These are phyloP conservation scores for Balaeniceps rex DNA, from an alignment of 2,113 vertebrate species.

Conservation along the genomic window DNA sequence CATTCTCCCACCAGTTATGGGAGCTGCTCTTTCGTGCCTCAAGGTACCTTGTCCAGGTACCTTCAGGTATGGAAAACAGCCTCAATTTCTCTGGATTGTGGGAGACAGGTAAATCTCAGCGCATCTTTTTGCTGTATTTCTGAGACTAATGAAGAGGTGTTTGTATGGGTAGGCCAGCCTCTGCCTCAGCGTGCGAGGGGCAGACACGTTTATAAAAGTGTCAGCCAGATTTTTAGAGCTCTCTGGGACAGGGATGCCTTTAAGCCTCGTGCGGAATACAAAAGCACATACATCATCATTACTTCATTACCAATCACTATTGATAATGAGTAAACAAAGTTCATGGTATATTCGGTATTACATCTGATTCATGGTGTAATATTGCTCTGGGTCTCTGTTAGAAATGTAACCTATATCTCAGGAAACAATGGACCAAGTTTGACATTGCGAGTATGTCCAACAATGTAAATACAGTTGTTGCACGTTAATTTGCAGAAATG, in stretches of 20 bases:
- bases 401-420: not conserved
- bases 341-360: not conserved
- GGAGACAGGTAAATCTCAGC: not conserved
- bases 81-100: not conserved
- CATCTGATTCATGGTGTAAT: not conserved
- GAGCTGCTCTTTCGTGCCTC: not conserved
- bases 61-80: not conserved
- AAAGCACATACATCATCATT: not conserved
- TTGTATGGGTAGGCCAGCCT: not conserved
- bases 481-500: not conserved
- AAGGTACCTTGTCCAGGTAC: not conserved
- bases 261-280: not conserved
- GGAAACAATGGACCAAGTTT: not conserved
- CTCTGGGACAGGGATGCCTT: not conserved
- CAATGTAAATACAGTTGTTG: not conserved
- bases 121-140: not conserved
- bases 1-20: not conserved
- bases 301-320: not conserved
- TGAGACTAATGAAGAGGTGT: not conserved
- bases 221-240: not conserved
- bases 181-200: not conserved
- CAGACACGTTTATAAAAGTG: not conserved
- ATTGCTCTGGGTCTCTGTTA: not conserved
- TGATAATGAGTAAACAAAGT: not conserved
- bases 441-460: not conserved